Percentiles rank a stretch among this genome's conserved stretches.
These are phyloP conservation scores for Drosophila pegasa DNA, from an alignment of 2,888 invertebrate genomes.

Conservation along the genomic window DNA sequence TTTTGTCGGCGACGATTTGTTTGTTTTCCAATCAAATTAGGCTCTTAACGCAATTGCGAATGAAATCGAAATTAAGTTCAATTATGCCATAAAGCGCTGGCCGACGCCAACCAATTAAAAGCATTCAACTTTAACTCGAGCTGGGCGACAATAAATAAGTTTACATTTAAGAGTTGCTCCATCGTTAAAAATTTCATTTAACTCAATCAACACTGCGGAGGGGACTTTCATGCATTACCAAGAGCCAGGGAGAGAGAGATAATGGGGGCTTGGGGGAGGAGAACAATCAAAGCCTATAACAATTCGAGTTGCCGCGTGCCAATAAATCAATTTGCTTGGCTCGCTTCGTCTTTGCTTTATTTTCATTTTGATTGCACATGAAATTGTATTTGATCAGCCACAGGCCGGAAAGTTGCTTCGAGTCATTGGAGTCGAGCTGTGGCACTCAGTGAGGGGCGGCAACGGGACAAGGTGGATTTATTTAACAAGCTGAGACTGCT, in stretches of 20 bases:
- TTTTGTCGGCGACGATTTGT: slow-evolving; percentile 21
- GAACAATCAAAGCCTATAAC: slow-evolving; percentile 57
- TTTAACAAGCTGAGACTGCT: slow-evolving; percentile 33
- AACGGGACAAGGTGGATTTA: neutral
- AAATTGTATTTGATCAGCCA: slow-evolving; percentile 62
- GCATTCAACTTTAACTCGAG: slow-evolving; percentile 62
- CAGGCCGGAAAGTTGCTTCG: slow-evolving; percentile 40
- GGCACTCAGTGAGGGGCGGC: neutral
- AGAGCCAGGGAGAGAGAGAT: neutral
- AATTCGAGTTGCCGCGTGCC: slow-evolving; percentile 74
- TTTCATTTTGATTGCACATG: slow-evolving; percentile 64
- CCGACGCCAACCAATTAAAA: slow-evolving; percentile 67
- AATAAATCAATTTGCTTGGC: slow-evolving; percentile 75
- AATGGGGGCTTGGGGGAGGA: neutral
- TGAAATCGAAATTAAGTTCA: slow-evolving; percentile 51
- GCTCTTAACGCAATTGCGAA: slow-evolving; percentile 61
- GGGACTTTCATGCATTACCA: slow-evolving; percentile 7
- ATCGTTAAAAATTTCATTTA: slow-evolving; percentile 72
- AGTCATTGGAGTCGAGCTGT: slow-evolving; percentile 16
- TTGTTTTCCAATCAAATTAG: slow-evolving; percentile 76
- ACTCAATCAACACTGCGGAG: slow-evolving; percentile 59
- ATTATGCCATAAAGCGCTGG: slow-evolving; percentile 40
- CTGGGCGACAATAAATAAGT: slow-evolving; percentile 61
- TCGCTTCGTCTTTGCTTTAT: slow-evolving; percentile 46
- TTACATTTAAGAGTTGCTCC: slow-evolving; percentile 68